Evolutionary conservation across 2,797 vertebrate species (phyloP).

Genomic region (Melanotaenia boesemani): DNA sequence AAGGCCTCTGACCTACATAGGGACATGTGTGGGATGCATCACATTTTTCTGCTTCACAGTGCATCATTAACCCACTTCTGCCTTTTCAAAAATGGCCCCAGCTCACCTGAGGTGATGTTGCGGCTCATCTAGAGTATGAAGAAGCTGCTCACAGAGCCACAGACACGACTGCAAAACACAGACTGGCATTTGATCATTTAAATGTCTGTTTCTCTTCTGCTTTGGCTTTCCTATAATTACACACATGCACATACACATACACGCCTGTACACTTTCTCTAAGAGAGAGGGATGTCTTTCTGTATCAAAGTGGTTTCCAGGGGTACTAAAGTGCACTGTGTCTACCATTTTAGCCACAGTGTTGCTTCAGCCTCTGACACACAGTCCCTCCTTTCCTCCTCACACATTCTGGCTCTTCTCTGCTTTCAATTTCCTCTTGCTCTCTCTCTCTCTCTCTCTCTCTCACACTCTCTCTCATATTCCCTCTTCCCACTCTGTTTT

Average conservation of each 20-base stretch:
- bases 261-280: slow-evolving; percentile 22
- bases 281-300: slow-evolving; percentile 19
- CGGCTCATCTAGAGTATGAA: background rate
- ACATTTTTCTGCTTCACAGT: slow-evolving; percentile 54
- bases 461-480: slow-evolving; percentile 54
- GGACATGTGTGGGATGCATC: slow-evolving; percentile 32
- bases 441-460: slow-evolving; percentile 59
- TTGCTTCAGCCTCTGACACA: slow-evolving; percentile 63
- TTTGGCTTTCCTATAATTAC: slow-evolving; percentile 34
- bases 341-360: slow-evolving; percentile 64
- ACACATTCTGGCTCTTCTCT: slow-evolving; percentile 46
- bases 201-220: slow-evolving; percentile 12
- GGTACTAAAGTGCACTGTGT: slow-evolving; percentile 57
- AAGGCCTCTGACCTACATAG: slow-evolving; percentile 65
- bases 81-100: slow-evolving; percentile 22
- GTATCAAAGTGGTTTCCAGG: slow-evolving; percentile 60
- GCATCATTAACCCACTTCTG: slow-evolving; percentile 50
- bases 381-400: slow-evolving; percentile 37
- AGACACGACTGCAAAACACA: background rate
- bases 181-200: background rate
- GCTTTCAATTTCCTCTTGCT: slow-evolving; percentile 45
- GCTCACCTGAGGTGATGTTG: slow-evolving; percentile 43
- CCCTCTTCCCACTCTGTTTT: slow-evolving; percentile 60
- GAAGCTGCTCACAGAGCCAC: background rate
- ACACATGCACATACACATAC: slow-evolving; percentile 5